Evolutionary conservation across 2,113 vertebrate genomes (phyloP), one percentile per base, ranked within the genome.

Genomic region (Sclerurus mexicanus): DNA sequence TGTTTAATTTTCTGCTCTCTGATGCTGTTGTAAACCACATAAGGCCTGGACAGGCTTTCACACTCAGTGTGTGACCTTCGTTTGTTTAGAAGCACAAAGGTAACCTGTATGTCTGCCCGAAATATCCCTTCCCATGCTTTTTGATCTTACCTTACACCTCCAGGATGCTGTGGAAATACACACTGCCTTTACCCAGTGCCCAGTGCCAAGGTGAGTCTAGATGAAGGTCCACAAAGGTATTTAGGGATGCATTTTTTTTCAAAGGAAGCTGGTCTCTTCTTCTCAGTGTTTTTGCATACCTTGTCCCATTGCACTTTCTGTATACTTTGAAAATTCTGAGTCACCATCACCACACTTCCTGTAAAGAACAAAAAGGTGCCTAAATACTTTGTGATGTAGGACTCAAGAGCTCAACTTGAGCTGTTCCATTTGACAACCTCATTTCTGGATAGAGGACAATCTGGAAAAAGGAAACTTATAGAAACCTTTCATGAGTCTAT

Each of bases 401-500:
- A 47, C 25, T 58, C 5, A 8, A 74, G 24, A 75, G 7, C 4
- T 30, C 31, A 68, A 2, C 37, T 63, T 35, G 37, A 89, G n/a
- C 10, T 40, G 20, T 7, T 66, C 17, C 30, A 20, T 75, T 85
- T 37, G 39, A n/a, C 55, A 78, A 1, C 9, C 1, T 74, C 77
- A 35, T 4, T 86, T 66, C 56, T 75, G 8, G 17, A n/a, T 30
- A 68, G 27, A 72, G 14, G 75, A 78, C 17, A 18, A 60, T 15
- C 44, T 42, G 40, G 22, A 35, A 39, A 68, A 59, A 58, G 6
- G 3, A 64, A 73, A 56, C 6, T 20, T 12, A 3, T 37, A 78
- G 42, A 89, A 87, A 58, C 0, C 0, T 40, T 86, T 63, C 5
- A 10, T 1, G 3, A 1, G 3, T 85, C 27, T 56, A 47, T 24